Percentiles rank a stretch among this genome's conserved stretches.
These are phyloP conservation scores for Pheosia tremula DNA, from an alignment of 2,888 invertebrate genomes.

Conservation along the genomic window DNA sequence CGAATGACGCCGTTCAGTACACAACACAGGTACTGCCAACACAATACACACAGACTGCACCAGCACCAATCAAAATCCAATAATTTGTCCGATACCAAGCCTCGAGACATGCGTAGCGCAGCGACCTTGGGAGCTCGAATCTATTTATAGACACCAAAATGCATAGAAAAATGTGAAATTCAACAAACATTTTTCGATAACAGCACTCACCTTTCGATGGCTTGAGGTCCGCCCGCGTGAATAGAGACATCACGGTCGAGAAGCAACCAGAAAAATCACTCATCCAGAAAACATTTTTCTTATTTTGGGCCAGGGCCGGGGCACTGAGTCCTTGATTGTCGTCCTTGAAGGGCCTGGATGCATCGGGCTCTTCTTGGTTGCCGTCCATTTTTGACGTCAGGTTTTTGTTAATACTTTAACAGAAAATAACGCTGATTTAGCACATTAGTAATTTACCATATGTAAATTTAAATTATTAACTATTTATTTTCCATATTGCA, in stretches of 20 bases:
- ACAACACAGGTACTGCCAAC: background rate
- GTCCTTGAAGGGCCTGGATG: slow-evolving; percentile 36
- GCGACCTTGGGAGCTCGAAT: slow-evolving; percentile 42
- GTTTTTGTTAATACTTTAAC: background rate
- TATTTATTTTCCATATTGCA: background rate
- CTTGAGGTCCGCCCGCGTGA: slow-evolving; percentile 91
- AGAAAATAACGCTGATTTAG: background rate
- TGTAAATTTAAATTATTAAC: background rate
- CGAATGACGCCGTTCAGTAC: background rate
- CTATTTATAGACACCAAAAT: slow-evolving; percentile 25
- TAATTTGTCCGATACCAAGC: slow-evolving; percentile 12
- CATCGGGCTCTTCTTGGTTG: slow-evolving; percentile 29
- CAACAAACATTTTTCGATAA: slow-evolving; percentile 6
- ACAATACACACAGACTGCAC: slow-evolving; percentile 9
- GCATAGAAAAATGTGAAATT: slow-evolving; percentile 14
- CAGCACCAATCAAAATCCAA: slow-evolving; percentile 10
- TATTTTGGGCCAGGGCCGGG: slow-evolving; percentile 53
- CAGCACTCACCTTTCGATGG: slow-evolving; percentile 81
- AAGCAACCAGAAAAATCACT: slow-evolving; percentile 95
- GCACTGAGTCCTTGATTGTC: slow-evolving; percentile 35
- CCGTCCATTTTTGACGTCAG: slow-evolving; percentile 31
- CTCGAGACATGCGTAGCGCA: slow-evolving; percentile 43
- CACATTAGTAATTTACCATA: background rate
- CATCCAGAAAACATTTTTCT: slow-evolving; percentile 88
- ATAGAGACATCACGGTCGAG: slow-evolving; percentile 93